These are phyloP conservation scores for Climacteris rufus DNA, from an alignment of 2,113 vertebrate genomes.

Conservation along the genomic window DNA sequence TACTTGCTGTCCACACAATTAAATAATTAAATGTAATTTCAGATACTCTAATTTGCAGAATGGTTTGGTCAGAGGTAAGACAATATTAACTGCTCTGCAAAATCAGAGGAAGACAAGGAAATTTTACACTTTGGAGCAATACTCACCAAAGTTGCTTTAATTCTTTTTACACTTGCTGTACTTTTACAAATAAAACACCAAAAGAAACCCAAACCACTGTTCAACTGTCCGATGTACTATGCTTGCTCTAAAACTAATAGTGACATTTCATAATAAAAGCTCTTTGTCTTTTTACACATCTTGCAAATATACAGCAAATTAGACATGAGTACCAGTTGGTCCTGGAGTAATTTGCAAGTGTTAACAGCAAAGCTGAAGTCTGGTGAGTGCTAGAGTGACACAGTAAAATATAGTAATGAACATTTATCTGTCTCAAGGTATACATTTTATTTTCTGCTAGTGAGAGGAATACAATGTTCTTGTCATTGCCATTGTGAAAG, in stretches of 20 bases:
- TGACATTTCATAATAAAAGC: background rate
- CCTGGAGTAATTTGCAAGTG: background rate
- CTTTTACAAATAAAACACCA: background rate
- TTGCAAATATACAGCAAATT: background rate
- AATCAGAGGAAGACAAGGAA: background rate
- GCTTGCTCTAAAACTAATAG: background rate
- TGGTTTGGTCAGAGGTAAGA: constrained; percentile 59
- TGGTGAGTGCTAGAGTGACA: background rate
- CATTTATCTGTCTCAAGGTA: background rate
- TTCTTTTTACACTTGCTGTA: background rate
- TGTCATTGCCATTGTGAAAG: background rate
- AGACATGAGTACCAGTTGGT: background rate
- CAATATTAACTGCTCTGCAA: constrained; percentile 39
- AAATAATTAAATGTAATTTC: constrained; percentile 97
- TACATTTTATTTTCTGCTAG: background rate
- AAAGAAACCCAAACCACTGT: background rate
- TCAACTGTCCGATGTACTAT: background rate
- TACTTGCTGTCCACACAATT: constrained; percentile 83
- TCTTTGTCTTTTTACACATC: background rate
- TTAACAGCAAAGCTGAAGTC: background rate
- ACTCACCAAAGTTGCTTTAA: background rate
- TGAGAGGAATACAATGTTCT: background rate
- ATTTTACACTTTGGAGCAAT: background rate
- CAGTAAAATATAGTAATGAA: background rate
- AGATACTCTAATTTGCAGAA: constrained; percentile 82